Conservation (phyloP, 2,888 invertebrate species). For the Dexiosoma caninum region DNA sequence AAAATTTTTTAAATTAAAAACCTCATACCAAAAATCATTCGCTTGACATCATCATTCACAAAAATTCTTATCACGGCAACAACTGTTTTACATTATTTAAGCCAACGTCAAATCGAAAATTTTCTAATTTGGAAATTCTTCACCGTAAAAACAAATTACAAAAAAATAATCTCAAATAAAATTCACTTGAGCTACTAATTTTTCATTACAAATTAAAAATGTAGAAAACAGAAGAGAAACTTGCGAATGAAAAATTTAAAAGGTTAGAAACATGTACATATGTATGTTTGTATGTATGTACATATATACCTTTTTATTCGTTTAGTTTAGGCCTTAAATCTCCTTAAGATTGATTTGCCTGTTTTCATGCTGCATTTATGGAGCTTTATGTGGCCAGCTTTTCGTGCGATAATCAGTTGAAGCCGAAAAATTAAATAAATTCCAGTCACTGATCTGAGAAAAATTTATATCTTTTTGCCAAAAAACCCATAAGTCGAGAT, state of each 20-base stretch:
- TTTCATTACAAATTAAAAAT: conserved; percentile 49
- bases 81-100: conserved; percentile 49
- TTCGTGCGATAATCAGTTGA: too few relatives aligned
- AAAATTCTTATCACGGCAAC: conserved; percentile 41
- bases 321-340: background rate
- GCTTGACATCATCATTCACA: conserved; percentile 23
- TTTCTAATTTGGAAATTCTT: conserved; percentile 48
- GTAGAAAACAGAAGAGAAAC: background rate
- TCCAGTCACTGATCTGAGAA: too few relatives aligned
- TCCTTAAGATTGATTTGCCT: background rate
- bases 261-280: too few relatives aligned
- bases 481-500: too few relatives aligned
- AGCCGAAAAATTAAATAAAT: too few relatives aligned
- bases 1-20: conserved; percentile 49
- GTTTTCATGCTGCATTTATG: background rate
- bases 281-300: too few relatives aligned
- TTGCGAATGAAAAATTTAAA: background rate
- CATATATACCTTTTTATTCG: too few relatives aligned
- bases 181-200: conserved; percentile 59
- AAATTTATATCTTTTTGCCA: too few relatives aligned
- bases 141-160: conserved; percentile 24
- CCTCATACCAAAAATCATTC: conserved; percentile 37
- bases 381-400: too few relatives aligned
- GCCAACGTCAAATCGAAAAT: conserved; percentile 59
- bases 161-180: conserved; percentile 50